These are phyloP conservation scores for Crocuta crocuta DNA, from an alignment of 2,113 vertebrate species.

Conservation along the genomic window DNA sequence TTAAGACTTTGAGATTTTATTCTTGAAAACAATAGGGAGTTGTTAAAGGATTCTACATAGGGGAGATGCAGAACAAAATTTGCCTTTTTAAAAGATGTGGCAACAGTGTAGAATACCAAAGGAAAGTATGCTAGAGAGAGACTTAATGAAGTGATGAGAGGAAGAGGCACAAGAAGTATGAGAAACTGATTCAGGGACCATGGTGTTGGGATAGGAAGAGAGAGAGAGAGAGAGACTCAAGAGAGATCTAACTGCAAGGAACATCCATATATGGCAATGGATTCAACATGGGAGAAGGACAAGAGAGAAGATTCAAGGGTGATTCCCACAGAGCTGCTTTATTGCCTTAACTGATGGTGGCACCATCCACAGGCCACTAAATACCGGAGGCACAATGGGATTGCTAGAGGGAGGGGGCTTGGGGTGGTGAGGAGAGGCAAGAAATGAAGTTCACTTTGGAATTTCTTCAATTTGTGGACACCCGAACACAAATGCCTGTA, in stretches of 20 bases:
- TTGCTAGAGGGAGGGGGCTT: background rate
- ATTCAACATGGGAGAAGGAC: background rate
- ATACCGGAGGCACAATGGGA: background rate
- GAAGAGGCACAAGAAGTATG: background rate
- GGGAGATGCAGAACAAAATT: background rate
- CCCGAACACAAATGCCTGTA: background rate
- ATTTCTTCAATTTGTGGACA: background rate
- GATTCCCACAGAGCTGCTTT: background rate
- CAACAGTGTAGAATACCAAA: background rate
- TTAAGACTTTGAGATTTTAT: background rate
- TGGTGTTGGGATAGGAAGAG: background rate
- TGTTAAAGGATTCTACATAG: background rate
- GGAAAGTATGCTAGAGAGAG: background rate
- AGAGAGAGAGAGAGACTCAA: background rate
- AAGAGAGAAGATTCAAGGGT: background rate
- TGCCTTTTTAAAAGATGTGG: background rate
- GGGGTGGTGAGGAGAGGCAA: background rate
- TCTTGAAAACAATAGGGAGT: background rate
- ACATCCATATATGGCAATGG: background rate
- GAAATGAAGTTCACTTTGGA: background rate
- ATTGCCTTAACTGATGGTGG: background rate
- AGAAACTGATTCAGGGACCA: background rate
- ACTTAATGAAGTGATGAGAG: background rate
- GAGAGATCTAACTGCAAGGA: background rate
- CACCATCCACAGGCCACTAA: background rate